These are phyloP conservation scores for Ditula angustiorana DNA, from an alignment of 2,888 invertebrate genomes.

Conservation along the genomic window DNA sequence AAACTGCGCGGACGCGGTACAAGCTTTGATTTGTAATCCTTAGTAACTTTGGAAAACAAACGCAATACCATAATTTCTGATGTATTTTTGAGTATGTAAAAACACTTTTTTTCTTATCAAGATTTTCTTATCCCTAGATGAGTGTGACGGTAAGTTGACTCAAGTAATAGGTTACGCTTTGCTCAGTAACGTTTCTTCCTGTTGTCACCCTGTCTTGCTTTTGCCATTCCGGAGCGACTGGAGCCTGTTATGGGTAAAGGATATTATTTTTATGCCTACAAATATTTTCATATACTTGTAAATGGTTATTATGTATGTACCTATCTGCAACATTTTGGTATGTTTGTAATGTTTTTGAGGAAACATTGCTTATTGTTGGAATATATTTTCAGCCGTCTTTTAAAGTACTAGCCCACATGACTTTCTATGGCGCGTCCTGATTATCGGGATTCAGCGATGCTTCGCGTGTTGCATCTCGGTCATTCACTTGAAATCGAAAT, in stretches of 20 bases:
- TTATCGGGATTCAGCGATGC: too few relatives aligned
- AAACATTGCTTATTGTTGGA: background rate
- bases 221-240: conserved; percentile 19
- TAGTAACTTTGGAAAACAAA: background rate
- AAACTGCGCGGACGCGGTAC: conserved; percentile 30
- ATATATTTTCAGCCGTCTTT: too few relatives aligned
- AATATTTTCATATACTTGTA: conserved; percentile 15
- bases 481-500: too few relatives aligned
- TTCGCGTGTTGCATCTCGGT: too few relatives aligned
- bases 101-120: conserved; percentile 27
- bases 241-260: conserved; percentile 29
- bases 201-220: conserved; percentile 39
- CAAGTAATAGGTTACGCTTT: conserved; percentile 23
- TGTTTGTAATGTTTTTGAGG: conserved; percentile 16
- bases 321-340: conserved; percentile 16
- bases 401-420: too few relatives aligned
- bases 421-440: too few relatives aligned
- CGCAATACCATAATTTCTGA: conserved; percentile 4
- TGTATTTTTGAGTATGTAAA: conserved; percentile 16
- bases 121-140: conserved; percentile 17
- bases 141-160: conserved; percentile 31
- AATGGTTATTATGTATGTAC: background rate
- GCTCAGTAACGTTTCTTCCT: conserved; percentile 32
- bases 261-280: conserved; percentile 22
- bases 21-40: conserved; percentile 16